Conservation (phyloP, 2,797 vertebrate genomes). For the Rhabdomys pumilio region DNA sequence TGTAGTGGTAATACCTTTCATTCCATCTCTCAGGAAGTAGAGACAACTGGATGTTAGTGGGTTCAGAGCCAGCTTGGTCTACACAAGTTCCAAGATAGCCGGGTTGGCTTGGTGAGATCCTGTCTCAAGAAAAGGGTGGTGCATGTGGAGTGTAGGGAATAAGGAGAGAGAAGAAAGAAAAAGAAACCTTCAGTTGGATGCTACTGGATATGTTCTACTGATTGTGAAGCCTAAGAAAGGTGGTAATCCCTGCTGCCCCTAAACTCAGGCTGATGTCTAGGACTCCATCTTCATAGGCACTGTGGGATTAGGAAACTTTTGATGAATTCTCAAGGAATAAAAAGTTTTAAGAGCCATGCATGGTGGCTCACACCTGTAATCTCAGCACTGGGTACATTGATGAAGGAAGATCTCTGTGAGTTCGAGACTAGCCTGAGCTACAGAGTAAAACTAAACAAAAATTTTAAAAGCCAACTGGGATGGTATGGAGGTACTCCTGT, state of each 20-base stretch:
- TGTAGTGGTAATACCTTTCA: neutral
- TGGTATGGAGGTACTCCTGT: neutral
- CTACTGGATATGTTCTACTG: neutral
- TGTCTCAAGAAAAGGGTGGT: neutral
- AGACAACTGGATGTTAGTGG: neutral
- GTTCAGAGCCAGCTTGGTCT: neutral
- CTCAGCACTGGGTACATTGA: neutral
- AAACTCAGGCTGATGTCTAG: neutral
- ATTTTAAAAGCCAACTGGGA: neutral
- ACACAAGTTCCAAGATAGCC: neutral
- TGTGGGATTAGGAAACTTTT: neutral
- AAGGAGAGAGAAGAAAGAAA: neutral
- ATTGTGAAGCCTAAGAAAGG: neutral
- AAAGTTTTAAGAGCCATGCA: neutral
- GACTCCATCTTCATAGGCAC: neutral
- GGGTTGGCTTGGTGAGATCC: too few species aligned
- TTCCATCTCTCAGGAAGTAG: neutral
- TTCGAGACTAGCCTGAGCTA: neutral
- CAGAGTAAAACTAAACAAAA: slow-evolving; percentile 7
- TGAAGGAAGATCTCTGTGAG: too few species aligned
- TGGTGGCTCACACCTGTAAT: neutral
- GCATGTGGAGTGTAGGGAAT: neutral
- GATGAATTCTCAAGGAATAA: neutral
- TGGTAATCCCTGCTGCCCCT: neutral
- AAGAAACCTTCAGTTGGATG: neutral